These are phyloP conservation scores for Vombatus ursinus DNA, from an alignment of 2,113 vertebrate genomes.

Conservation along the genomic window DNA sequence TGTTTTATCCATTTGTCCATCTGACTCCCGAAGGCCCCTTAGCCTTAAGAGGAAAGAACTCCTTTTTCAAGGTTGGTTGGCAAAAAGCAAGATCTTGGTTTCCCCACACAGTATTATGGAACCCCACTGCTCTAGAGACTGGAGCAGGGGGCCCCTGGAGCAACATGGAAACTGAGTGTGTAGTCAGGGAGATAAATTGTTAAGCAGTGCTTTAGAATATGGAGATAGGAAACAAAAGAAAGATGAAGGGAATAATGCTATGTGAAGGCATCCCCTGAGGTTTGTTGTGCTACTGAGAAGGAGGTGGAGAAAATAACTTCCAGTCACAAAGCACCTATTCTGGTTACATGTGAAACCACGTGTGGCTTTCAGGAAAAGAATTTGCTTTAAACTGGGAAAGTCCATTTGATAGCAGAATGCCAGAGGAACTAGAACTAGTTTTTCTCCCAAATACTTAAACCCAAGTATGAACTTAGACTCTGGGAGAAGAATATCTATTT, in stretches of 20 bases:
- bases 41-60: conserved; percentile 11
- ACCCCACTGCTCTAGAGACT: neutral
- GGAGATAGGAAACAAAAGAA: neutral
- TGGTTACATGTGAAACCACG: conserved; percentile 38
- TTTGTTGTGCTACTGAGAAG: neutral
- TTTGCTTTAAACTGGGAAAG: neutral
- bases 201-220: neutral
- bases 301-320: conserved; percentile 19
- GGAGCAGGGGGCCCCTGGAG: neutral
- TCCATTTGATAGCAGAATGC: neutral
- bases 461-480: neutral
- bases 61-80: neutral
- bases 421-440: neutral
- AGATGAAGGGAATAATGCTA: neutral
- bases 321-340: conserved; percentile 18
- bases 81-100: conserved; percentile 30
- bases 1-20: neutral
- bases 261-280: neutral
- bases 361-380: conserved; percentile 27
- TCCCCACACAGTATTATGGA: neutral
- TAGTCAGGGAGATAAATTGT: neutral
- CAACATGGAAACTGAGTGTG: conserved; percentile 27
- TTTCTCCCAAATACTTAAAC: neutral
- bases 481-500: neutral
- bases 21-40: neutral